Evolutionary conservation across 2,113 vertebrate genomes (phyloP).

Genomic region (Sceloporus tristichus): DNA sequence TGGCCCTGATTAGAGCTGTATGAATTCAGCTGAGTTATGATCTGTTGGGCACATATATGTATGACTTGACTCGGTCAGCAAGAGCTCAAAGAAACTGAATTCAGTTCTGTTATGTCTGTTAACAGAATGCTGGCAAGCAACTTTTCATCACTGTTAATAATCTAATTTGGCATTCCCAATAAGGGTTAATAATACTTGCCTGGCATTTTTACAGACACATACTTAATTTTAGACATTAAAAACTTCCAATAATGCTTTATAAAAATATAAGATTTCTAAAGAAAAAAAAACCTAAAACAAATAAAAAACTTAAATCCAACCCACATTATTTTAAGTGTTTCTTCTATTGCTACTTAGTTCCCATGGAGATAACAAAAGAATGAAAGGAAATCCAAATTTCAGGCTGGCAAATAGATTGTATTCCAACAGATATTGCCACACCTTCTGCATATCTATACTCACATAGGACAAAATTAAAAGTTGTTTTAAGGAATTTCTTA

Average conservation of each 20-base stretch:
- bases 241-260: constrained; percentile 4
- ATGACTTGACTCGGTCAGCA: constrained; percentile 25
- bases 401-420: not conserved
- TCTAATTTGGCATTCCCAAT: constrained; percentile 33
- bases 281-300: not conserved
- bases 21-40: constrained; percentile 35
- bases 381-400: not conserved
- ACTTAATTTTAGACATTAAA: constrained; percentile 25
- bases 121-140: constrained; percentile 23
- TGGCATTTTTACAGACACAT: constrained; percentile 2
- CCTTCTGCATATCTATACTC: not conserved
- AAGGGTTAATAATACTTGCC: constrained; percentile 41
- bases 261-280: not conserved
- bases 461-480: not conserved
- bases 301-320: not conserved
- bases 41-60: constrained; percentile 32
- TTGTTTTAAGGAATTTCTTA: not conserved
- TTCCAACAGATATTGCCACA: not conserved
- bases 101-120: constrained; percentile 25
- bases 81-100: constrained; percentile 28
- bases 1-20: constrained; percentile 20
- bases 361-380: not conserved
- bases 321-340: not conserved
- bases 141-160: constrained; percentile 38
- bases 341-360: not conserved